Evolutionary conservation across 2,888 invertebrate genomes (phyloP).

Genomic region (Gymnosoma rotundatum): DNA sequence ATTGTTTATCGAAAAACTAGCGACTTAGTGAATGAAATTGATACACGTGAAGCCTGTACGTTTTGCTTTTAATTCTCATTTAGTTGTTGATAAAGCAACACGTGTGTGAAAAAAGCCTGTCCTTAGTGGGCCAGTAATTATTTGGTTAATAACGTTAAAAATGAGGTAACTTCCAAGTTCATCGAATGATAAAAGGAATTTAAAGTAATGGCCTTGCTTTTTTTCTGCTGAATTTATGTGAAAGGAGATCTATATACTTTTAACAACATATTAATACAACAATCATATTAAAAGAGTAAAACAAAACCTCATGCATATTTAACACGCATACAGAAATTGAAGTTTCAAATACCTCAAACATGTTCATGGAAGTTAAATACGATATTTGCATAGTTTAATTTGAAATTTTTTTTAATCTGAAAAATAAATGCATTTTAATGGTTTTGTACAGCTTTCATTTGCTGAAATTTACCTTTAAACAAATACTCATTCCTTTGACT

Average conservation of each 20-base stretch:
- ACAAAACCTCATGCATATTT: conserved; percentile 19
- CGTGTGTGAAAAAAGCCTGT: no score
- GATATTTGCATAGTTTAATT: conserved; percentile 25
- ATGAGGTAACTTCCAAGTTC: no score
- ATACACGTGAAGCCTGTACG: no score
- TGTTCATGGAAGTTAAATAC: not conserved
- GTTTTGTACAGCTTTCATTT: conserved; percentile 5
- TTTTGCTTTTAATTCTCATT: no score
- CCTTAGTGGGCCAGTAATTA: no score
- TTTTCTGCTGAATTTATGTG: not conserved
- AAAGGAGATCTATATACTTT: no score
- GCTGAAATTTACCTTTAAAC: conserved; percentile 4
- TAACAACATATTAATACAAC: no score
- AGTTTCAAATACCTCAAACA: conserved; percentile 6
- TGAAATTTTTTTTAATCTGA: conserved; percentile 8
- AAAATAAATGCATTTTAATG: conserved; percentile 20
- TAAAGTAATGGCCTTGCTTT: not conserved
- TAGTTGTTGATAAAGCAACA: no score
- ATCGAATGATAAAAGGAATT: not conserved
- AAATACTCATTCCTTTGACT: conserved; percentile 7
- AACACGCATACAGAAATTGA: not conserved
- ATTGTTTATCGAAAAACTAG: no score
- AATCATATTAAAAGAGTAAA: conserved; percentile 9
- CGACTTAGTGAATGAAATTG: no score
- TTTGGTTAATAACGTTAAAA: no score